Evolutionary conservation across 1,140 invertebrate genomes (phyloP).

Genomic region (Drosophila sproati): DNA sequence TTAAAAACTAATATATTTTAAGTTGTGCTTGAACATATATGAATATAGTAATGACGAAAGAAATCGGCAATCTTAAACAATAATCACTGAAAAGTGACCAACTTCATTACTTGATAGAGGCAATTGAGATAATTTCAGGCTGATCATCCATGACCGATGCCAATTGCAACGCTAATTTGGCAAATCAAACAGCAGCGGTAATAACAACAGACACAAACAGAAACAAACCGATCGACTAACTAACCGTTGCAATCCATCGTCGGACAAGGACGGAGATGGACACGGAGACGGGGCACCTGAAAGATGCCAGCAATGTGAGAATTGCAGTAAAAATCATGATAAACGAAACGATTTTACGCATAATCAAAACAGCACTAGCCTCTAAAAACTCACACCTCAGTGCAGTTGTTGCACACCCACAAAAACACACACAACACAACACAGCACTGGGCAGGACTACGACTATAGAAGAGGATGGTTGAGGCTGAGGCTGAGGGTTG

Average conservation of each 20-base stretch:
- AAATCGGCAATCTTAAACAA: too few relatives aligned
- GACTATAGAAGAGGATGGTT: neutral
- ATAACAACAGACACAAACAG: constrained; percentile 37
- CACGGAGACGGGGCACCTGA: constrained; percentile 24
- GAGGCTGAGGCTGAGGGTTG: neutral
- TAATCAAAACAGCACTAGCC: constrained; percentile 78
- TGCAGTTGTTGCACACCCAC: constrained; percentile 39
- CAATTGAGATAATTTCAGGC: constrained; percentile 3
- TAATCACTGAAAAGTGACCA: too few relatives aligned
- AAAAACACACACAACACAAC: constrained; percentile 13
- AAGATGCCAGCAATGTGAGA: constrained; percentile 43
- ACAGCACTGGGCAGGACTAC: constrained; percentile 5
- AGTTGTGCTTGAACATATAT: too few relatives aligned
- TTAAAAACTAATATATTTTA: too few relatives aligned
- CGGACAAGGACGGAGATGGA: neutral
- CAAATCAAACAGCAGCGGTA: constrained; percentile 44
- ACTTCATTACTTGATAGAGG: neutral
- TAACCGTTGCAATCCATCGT: constrained; percentile 36
- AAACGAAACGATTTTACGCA: constrained; percentile 77
- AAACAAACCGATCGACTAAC: constrained; percentile 54
- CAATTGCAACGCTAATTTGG: constrained; percentile 55
- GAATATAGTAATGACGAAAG: too few relatives aligned
- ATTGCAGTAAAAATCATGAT: constrained; percentile 70
- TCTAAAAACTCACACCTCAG: constrained; percentile 70
- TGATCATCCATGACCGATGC: constrained; percentile 40